Base-by-base conservation (phyloP, 2,797 vertebrate species). In the Mus minutoides region DNA sequence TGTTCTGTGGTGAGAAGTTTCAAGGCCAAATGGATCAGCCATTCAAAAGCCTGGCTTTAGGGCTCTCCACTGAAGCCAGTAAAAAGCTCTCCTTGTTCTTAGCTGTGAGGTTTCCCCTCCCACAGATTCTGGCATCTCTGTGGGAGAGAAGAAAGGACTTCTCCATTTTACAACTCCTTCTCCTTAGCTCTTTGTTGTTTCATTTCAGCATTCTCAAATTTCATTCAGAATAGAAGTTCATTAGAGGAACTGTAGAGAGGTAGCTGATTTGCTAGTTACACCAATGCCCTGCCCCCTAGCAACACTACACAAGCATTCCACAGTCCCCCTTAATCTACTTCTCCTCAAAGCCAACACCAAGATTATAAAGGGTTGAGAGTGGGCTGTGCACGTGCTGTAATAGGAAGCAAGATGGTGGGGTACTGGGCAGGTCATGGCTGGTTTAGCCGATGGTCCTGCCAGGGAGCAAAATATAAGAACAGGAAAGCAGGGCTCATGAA, bases 61-160 rank as follows among this genome's bases (percentile, higher is more conserved):
- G 43, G 40, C 60, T 92, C 37, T 84, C 37, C 46, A 64, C 14
- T 6, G 69, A 94, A 80, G 75, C 94, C 86, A 84, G 62, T 40
- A 96, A 91, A 96, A 96, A 76, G 94, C 94, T 69, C 82, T 95
- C 77, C 94, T 94, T 97, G 96, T 98, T 94, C 76, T 29, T 37
- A 60, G 40, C 29, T 90, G 75, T 89, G 91, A 75, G 21, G 56
- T 46, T 90, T 93, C 91, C 87, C 95, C 67, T 1, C 97, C 96
- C 94, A 96, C 96, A 52, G 79, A 94, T 90, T 49, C 2, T 73
- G 96, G 97, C 91, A 97, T 98, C 71, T 83, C 19, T 3, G 97
- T 97, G 96, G 97, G 97, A 91, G 96, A 95, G 83, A 77, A 95
- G 56, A 87, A 96, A 78, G 77, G 91, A 87, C 90, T 95, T 91